Evolutionary conservation across 64 coral and sea anemone species (phyloP).

Genomic region (Orbicella faveolata): DNA sequence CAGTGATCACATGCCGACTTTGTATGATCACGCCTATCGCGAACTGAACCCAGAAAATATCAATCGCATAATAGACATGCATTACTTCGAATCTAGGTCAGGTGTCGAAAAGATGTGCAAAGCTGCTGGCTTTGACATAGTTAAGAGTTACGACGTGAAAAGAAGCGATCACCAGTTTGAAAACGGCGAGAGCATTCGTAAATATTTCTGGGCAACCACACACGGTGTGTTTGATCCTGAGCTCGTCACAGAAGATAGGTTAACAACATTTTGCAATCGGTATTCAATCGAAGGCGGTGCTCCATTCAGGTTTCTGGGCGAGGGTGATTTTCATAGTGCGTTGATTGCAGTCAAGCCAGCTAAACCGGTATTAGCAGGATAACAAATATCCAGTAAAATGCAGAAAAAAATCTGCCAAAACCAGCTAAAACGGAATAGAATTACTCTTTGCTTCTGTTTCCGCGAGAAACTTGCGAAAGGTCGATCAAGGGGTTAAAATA

Average conservation of each 20-base stretch:
- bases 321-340: background rate
- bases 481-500: no score
- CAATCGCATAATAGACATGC: background rate
- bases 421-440: no score
- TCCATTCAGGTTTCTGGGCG: background rate
- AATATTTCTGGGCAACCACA: conserved; percentile 1
- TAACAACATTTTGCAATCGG: background rate
- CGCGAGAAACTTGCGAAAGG: no score
- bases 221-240: background rate
- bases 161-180: background rate
- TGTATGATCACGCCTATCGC: background rate
- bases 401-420: no score
- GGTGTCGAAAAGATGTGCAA: background rate
- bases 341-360: background rate
- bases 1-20: background rate
- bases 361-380: no score
- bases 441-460: no score
- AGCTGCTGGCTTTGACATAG: background rate
- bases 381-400: no score
- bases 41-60: conserved; percentile 6
- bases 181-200: background rate
- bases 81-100: background rate
- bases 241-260: background rate
- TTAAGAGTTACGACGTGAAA: background rate
- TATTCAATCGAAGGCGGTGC: background rate